Evolutionary conservation across 2,113 vertebrate species (phyloP).

Genomic region (Meleagris gallopavo): DNA sequence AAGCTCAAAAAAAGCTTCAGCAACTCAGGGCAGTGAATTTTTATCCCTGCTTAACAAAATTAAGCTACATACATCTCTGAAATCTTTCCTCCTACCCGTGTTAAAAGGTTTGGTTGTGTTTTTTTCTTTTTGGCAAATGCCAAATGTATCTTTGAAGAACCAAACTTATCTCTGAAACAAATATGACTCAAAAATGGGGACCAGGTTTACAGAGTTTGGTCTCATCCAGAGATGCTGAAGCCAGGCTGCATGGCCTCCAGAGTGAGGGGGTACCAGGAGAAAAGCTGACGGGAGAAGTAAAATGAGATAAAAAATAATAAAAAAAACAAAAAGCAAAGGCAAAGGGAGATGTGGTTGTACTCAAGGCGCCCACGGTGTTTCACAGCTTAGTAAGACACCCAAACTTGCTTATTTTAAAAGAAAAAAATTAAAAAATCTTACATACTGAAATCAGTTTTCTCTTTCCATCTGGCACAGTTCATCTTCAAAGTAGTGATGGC

Average conservation of each 20-base stretch:
- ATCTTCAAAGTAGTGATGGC: neutral
- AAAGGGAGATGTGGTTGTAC: rapidly evolving
- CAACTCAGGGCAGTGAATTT: neutral
- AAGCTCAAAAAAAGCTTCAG: no score
- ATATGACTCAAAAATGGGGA: no score
- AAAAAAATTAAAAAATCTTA: neutral
- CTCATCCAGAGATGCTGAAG: neutral
- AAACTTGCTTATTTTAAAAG: neutral
- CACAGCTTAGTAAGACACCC: rapidly evolving
- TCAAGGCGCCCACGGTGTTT: rapidly evolving
- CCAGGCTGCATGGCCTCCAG: no score
- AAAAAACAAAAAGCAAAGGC: neutral
- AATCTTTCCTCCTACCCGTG: neutral
- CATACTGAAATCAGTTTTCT: neutral
- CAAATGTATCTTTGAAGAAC: neutral
- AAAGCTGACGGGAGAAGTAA: neutral
- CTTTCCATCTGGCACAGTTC: neutral
- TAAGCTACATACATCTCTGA: rapidly evolving
- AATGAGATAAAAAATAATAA: no score
- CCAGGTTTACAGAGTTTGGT: rapidly evolving
- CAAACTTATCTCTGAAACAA: no score
- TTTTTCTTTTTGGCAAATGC: neutral
- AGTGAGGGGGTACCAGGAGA: rapidly evolving
- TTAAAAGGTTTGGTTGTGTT: neutral
- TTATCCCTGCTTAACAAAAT: neutral